Evolutionary conservation across 2,113 vertebrate species (phyloP), one percentile per base, ranked within the genome.

Genomic region (Equus przewalskii): DNA sequence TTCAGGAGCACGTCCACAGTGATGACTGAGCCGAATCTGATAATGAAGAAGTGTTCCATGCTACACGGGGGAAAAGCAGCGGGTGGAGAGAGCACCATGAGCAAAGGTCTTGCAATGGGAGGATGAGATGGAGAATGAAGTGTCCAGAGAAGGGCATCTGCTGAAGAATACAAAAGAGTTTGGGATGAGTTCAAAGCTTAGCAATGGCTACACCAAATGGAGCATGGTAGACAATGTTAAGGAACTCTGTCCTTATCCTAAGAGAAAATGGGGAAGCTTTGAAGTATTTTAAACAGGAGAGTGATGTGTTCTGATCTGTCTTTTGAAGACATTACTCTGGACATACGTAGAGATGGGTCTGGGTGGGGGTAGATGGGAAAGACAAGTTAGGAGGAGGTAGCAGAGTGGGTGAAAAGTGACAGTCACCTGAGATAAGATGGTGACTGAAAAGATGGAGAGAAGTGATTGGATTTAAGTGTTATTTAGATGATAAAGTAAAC

Each of bases 251-350:
- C 51, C 82, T 91, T 81, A 89, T 30, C 4, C 22, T 14, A 33
- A 41, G 33, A 54, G 18, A 93, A 81, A 75, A 15, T 7, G 26
- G 11, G 33, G 8, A 72, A 13, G 5, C 6, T 75, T 26, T 87
- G 18, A 90, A 87, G 28, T 64, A 44, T 54, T 79, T 87, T 62
- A 51, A 72, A 73, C 11, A 56, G 11, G 28, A 8, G 1, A 56
- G 24, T 60, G 46, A 73, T 49, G 5, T 67, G 5, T 36, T 87
- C 60, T 72, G 26, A n/a, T 75, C 8, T 41, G 21, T 6, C 15
- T 54, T 96, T 92, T 92, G 72, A 92, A 84, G 85, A 36, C n/a
- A 79, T 36, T 49, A 49, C 14, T 76, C 76, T 64, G 60, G 26
- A 70, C 6, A 79, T 72, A 21, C 6, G 0, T 33, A 9, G 10